These are phyloP conservation scores for Lucilia cuprina DNA, from an alignment of 1,140 invertebrate species.

Conservation along the genomic window DNA sequence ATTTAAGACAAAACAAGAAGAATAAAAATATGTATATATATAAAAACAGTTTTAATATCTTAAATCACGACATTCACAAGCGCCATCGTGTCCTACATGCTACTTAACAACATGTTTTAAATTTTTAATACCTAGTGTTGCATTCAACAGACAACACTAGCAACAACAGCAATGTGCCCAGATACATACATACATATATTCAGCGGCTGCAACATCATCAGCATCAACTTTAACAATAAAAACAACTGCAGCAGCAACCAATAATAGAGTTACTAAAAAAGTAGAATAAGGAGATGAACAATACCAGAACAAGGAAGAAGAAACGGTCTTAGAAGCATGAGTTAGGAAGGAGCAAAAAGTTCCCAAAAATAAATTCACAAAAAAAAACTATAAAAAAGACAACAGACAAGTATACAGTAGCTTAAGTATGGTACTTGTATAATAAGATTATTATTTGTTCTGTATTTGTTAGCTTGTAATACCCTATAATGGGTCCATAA, in stretches of 20 bases:
- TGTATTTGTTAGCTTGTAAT: too few species aligned
- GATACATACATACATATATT: background rate
- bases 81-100: constrained; percentile 33
- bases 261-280: constrained; percentile 22
- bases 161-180: background rate
- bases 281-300: background rate
- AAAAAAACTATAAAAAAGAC: background rate
- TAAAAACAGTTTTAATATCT: constrained; percentile 23
- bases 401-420: background rate
- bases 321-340: background rate
- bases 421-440: background rate
- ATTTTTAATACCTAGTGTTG: constrained; percentile 30
- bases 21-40: background rate
- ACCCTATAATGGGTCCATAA: too few species aligned
- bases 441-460: too few species aligned
- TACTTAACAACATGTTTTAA: constrained; percentile 34
- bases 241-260: background rate
- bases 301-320: background rate
- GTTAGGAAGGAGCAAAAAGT: background rate
- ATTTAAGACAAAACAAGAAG: background rate
- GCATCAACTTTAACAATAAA: background rate
- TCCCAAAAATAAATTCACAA: background rate
- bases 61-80: constrained; percentile 35
- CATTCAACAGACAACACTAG: background rate
- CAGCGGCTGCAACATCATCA: background rate